Base-by-base conservation (phyloP, 2,888 invertebrate species). In the Arrhopalites spinosus region DNA sequence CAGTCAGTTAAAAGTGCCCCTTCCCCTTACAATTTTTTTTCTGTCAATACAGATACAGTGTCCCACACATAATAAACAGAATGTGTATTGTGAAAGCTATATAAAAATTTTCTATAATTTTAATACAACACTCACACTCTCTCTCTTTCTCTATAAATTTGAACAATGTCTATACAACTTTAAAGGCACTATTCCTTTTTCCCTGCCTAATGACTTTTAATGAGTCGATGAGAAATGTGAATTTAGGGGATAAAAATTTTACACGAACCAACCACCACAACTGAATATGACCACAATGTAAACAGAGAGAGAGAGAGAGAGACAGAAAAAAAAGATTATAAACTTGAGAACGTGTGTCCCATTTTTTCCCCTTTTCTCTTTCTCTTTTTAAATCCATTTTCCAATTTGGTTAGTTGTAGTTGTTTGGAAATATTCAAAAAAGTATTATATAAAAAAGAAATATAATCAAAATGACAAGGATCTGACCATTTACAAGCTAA, bases 261-360 rank as follows among this genome's bases (percentile, higher is more conserved):
- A n/a, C n/a, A n/a, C n/a, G 36, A 36, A 36, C 36, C 36, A 36
- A 8, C 56, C 56, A 5, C 15, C 23, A 8, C 56, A 8, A 15
- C 3, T n/a, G 56, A 5, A 17, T 53, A 8, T 17, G 53, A 17
- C 53, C 23, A 53, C 53, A 53, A 36, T 36, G 36, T 36, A 36
- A 36, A 36, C 36, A 36, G 36, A 25, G 25, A 61, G 61, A 23
- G 61, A 25, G 61, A 61, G 61, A 61, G 61, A 61, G 61, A 61
- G 61, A 56, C n/a, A 56, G 56, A n/a, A n/a, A n/a, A n/a, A n/a
- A n/a, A n/a, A n/a, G n/a, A n/a, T n/a, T n/a, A n/a, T n/a, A n/a
- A n/a, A n/a, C n/a, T n/a, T n/a, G 59, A 1, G 59, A 59, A 59
- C 25, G 59, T 20, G 25, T 27, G 2, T 23, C 25, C 8, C 20